Evolutionary conservation across 1,140 invertebrate species (phyloP).

Genomic region (Sinella curviseta): DNA sequence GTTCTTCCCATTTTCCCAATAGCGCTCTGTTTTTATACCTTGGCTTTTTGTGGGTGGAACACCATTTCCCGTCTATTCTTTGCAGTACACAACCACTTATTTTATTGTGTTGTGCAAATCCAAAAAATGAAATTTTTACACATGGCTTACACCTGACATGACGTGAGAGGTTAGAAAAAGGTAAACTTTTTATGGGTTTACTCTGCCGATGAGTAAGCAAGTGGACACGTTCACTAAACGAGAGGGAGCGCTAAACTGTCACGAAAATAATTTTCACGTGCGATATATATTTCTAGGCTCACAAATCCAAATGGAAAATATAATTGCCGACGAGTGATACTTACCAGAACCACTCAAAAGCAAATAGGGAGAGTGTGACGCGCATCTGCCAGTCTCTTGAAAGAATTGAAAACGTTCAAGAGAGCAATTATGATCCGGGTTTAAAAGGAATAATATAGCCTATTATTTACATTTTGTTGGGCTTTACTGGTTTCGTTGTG

Average conservation of each 20-base stretch:
- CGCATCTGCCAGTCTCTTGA: too few species aligned
- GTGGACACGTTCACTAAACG: neutral
- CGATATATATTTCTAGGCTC: neutral
- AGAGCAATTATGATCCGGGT: too few species aligned
- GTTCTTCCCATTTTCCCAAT: neutral
- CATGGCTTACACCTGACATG: neutral
- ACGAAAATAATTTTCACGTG: neutral
- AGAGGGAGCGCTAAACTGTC: neutral
- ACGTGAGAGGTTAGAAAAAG: neutral
- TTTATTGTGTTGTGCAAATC: neutral
- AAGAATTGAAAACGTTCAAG: too few species aligned
- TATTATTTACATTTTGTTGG: too few species aligned
- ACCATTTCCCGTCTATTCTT: neutral
- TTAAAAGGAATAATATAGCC: too few species aligned
- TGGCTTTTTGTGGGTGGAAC: neutral
- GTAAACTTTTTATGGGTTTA: neutral
- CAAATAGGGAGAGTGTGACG: too few species aligned
- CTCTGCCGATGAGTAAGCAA: neutral
- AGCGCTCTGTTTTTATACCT: neutral
- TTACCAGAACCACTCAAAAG: too few species aligned
- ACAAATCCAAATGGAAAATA: too few species aligned
- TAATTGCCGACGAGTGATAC: too few species aligned
- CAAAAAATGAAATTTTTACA: constrained; percentile 10
- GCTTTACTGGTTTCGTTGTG: too few species aligned
- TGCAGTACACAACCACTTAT: neutral